Base-by-base conservation (phyloP, 23 tunicate genomes). In the Trididemnum miniatum region DNA sequence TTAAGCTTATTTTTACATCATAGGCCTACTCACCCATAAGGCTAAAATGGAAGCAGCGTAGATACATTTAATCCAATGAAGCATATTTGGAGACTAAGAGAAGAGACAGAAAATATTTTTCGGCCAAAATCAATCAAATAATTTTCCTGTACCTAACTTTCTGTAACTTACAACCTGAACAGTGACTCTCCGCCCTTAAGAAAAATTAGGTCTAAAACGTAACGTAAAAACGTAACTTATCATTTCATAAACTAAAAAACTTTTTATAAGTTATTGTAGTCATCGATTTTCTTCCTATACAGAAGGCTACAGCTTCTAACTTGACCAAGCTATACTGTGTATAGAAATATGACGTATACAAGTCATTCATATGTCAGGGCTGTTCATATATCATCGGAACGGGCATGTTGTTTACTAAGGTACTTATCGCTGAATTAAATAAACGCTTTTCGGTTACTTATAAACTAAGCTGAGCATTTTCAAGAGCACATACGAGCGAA, bases 361-460 rank as follows among this genome's bases (percentile, higher is more conserved):
- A 37, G 59, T 7, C 79, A 59, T 39, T 37, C 15, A 74, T 74
- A 59, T 74, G 79, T 38, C 79, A 74, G 20, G 22, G 35, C 2
- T 39, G 35, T 44, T 39, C 79, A 39, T 74, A 74, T 32, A 74
- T 74, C 15, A 25, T 25, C 35, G 9, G 20, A 37, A 15, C 30
- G 38, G 32, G n/a, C 38, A 67, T 67, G 7, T 74, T 74, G 79
- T 74, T 74, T 74, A 74, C 79, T 39, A 33, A 74, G 7, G 38
- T 51, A 2, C 82, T 77, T 57, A 52, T 52, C 82, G 4, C n/a
- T 25, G 67, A 36, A 22, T 36, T 77, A 77, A 52, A 67, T 54
- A 77, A 77, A 77, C 82, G 66, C 12, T 2, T 34, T 54, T 54
- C 82, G 25, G 82, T 77, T 77, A 52, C 82, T 77, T 35, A 77